Conservation (phyloP, 2,888 invertebrate species). For the Eudemis profundana region DNA sequence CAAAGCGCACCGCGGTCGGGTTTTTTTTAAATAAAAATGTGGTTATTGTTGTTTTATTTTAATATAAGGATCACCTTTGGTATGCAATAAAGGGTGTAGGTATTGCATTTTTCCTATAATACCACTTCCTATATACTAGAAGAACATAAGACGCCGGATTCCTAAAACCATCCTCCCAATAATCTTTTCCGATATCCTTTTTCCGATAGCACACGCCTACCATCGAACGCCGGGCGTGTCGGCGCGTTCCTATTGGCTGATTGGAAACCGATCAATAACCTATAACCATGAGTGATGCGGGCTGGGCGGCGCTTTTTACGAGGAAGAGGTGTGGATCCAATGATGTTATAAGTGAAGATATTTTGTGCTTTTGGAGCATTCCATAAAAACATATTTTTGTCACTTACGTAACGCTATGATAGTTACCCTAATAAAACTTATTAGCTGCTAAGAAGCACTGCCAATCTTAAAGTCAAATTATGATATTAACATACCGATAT, state of each 20-base stretch:
- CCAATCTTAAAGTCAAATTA: too few relatives aligned
- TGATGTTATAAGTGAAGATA: background rate
- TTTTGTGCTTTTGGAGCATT: too few relatives aligned
- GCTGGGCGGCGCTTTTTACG: conserved; percentile 43
- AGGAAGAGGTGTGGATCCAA: background rate
- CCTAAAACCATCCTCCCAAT: conserved; percentile 11
- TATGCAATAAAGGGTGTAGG: too few relatives aligned
- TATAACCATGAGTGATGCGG: conserved; percentile 62
- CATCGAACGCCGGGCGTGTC: conserved; percentile 62
- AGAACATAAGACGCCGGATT: background rate
- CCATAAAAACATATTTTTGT: too few relatives aligned
- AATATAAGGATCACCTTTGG: too few relatives aligned
- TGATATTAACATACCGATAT: too few relatives aligned
- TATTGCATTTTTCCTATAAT: background rate
- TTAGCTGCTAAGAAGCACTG: too few relatives aligned
- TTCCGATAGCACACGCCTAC: conserved; percentile 41
- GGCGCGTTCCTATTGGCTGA: conserved; percentile 74
- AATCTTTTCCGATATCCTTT: conserved; percentile 37
- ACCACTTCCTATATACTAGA: background rate
- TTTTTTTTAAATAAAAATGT: too few relatives aligned
- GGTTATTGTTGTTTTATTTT: too few relatives aligned
- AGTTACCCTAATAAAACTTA: too few relatives aligned
- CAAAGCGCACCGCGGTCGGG: too few relatives aligned
- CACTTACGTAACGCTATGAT: too few relatives aligned
- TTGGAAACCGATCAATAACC: conserved; percentile 83